Conservation (phyloP, 2,888 invertebrate genomes). For the Chironomus riparius region DNA sequence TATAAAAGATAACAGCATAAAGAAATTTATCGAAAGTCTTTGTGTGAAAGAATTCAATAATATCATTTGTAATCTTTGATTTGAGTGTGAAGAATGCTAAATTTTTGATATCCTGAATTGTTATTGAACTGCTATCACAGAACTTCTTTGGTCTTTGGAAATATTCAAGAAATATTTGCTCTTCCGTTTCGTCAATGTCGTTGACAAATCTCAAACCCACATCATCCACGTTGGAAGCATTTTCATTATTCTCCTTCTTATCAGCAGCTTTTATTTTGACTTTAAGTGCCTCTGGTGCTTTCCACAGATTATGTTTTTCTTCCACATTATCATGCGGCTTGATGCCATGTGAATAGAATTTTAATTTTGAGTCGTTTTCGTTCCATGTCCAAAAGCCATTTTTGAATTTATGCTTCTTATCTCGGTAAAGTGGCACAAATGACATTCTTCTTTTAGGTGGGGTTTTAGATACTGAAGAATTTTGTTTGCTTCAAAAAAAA, state of each 20-base stretch:
- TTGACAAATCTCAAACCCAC: constrained; percentile 1
- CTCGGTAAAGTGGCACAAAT: constrained; percentile 9
- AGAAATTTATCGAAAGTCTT: constrained; percentile 35
- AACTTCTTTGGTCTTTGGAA: constrained; percentile 32
- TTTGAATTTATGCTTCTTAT: constrained; percentile 17
- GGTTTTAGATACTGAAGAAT: background rate
- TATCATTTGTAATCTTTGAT: constrained; percentile 32
- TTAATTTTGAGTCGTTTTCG: constrained; percentile 1
- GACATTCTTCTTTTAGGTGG: background rate
- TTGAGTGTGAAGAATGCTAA: constrained; percentile 37
- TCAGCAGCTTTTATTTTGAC: background rate
- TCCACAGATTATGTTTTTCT: no score
- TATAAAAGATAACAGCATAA: constrained; percentile 38
- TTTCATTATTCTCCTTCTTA: background rate
- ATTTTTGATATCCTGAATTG: constrained; percentile 38
- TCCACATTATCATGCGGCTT: no score
- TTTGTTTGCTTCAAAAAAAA: no score
- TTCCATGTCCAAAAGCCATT: constrained; percentile 21
- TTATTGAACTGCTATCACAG: constrained; percentile 35
- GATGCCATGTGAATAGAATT: constrained; percentile 7
- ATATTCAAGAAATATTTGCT: constrained; percentile 28
- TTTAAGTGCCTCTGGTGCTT: background rate
- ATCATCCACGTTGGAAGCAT: background rate
- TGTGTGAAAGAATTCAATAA: constrained; percentile 37
- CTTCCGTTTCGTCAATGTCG: background rate